Base-by-base conservation (phyloP, 1,140 invertebrate species). In the Agrypnia vestita region DNA sequence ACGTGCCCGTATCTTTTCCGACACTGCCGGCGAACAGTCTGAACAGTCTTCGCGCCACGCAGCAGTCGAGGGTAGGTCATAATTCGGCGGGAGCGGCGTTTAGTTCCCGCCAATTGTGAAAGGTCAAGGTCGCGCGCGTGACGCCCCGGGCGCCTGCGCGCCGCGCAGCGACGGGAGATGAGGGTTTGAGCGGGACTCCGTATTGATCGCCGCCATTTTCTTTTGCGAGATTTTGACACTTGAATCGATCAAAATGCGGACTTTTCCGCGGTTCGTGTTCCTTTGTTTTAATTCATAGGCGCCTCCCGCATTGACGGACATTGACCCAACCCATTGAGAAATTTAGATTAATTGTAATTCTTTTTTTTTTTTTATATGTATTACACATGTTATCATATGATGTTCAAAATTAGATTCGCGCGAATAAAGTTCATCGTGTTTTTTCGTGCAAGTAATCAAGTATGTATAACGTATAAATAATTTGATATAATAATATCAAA, bases 181-280 rank as follows among this genome's bases (percentile, higher is more conserved):
- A 69, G 64, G 64, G 43, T 51, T 51, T 51, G 11, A 51, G 49
- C 49, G 56, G 56, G 56, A 61, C n/a, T 21, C 47, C 49, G 21
- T 73, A 73, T 73, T 73, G 69, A 73, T 73, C 69, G 69, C 17
- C 69, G 69, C 21, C 47, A 53, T 73, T 53, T 51, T 53, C 15
- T 73, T 73, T 73, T 21, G 47, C 15, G 12, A 35, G n/a, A n/a
- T 35, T 73, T 73, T 73, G 51, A 73, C 47, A 53, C 47, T 55
- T 13, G 51, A 53, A 73, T 73, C 69, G 69, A 73, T 73, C 25
- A 11, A 11, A 73, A 51, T 73, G 69, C 69, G 69, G 69, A 53
- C 69, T 53, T 73, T 55, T 73, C 49, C 11, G n/a, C 43, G 8
- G 11, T 19, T 15, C 19, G 51, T 53, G 51, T 53, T 73, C 15